These are phyloP conservation scores for Cricetomys ansorgei DNA, from an alignment of 2,113 vertebrate species.

Conservation along the genomic window DNA sequence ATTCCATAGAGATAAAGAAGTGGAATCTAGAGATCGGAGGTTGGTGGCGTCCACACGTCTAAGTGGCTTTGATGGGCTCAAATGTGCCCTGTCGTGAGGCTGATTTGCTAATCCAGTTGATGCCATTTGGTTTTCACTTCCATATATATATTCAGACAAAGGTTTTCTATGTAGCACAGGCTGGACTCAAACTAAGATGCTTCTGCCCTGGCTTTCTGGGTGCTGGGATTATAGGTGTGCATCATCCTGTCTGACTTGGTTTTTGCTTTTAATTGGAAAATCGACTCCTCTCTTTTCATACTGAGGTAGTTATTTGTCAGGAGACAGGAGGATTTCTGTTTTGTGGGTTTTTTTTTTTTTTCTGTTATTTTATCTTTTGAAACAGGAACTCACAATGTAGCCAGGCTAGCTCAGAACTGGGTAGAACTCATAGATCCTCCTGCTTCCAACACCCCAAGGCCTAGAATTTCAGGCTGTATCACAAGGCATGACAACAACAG, in stretches of 20 bases:
- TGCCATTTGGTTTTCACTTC: not conserved
- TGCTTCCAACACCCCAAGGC: not conserved
- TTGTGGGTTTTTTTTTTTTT: accelerated
- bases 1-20: not conserved
- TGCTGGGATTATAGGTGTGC: not conserved
- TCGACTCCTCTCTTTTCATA: not conserved
- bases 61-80: not conserved
- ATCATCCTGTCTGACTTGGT: not conserved
- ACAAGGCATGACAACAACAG: not conserved
- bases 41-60: not conserved
- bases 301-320: not conserved
- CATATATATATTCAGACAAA: not conserved
- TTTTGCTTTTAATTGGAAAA: not conserved
- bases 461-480: not conserved
- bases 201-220: not conserved
- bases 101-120: not conserved
- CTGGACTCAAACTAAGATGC: not conserved
- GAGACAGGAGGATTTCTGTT: not conserved
- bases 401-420: not conserved
- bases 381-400: not conserved
- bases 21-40: not conserved
- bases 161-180: not conserved
- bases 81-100: not conserved
- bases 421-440: not conserved
- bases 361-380: not conserved